Evolutionary conservation across 2,797 vertebrate genomes (phyloP), one percentile per base, ranked within the genome.

Genomic region (Cyclopterus lumpus): DNA sequence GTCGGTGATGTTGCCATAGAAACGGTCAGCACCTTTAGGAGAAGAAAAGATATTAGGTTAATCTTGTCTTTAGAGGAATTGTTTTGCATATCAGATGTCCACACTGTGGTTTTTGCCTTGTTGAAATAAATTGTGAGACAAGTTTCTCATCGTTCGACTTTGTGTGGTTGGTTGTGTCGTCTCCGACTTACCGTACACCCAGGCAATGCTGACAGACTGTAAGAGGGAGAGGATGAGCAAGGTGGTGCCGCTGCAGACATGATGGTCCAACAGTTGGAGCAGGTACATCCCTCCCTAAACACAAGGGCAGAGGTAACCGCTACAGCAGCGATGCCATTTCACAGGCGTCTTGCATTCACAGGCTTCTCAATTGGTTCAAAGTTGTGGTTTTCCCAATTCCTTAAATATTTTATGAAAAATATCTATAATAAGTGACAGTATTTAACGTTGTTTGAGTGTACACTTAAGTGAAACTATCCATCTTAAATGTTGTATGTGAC

Each of bases 1-100:
- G 83, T 96, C 93, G 60, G 95, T 92, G 18, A 97, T 55, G 86
- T 96, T 96, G 83, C 92, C 93, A 16, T 96, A 96, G 89, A 97
- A 97, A 76, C 95, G 96, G 1, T 97, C 90, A 0, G 96, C 95
- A 75, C 96, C 96, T 97, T 61, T 14, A 4, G 20, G 16, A 38
- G 20, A 61, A 40, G 3, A 6, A 66, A 28, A 66, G 1, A 36
- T 3, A 38, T 42, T 1, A 46, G 3, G 11, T 67, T 12, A 49
- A 11, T 22, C 10, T 49, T 0, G 3, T 62, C 34, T 67, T 68
- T 46, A 12, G 28, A 4, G 20, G 0, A 24, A n/a, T 64, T 32
- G 42, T 24, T 30, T 10, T 22, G 5, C 10, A 14, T 2, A 38
- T 1, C 36, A 67, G 24, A 51, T 0, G 0, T 54, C 6, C n/a